Evolutionary conservation across 92 coral and sea anemone genomes (phyloP).

Genomic region (Parazoanthus swiftii): DNA sequence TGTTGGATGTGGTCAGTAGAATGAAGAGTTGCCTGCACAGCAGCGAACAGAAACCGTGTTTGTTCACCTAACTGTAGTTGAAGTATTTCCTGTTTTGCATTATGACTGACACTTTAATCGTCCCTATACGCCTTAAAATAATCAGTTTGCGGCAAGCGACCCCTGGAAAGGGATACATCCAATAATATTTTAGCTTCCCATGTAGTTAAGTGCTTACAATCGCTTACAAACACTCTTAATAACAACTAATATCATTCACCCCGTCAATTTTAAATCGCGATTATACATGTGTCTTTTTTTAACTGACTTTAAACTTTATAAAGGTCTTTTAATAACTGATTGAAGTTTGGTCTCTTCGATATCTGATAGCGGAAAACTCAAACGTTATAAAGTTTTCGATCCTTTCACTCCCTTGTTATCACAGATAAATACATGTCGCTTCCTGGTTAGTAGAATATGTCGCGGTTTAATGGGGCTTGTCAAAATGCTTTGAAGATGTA

Average conservation of each 20-base stretch:
- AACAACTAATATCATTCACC: too few species aligned
- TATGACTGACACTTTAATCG: neutral
- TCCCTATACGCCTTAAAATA: neutral
- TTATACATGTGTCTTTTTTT: neutral
- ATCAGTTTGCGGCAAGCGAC: neutral
- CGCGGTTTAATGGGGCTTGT: neutral
- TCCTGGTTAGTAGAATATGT: neutral
- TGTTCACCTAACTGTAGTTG: neutral
- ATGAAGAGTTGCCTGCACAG: neutral
- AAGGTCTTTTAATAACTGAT: too few species aligned
- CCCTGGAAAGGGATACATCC: neutral
- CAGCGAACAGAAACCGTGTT: neutral
- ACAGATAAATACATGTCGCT: neutral
- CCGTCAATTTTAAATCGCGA: neutral
- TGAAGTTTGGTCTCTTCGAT: too few species aligned
- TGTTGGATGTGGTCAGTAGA: neutral
- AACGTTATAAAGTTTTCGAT: neutral
- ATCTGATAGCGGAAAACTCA: too few species aligned
- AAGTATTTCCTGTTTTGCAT: too few species aligned
- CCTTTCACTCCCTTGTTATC: neutral
- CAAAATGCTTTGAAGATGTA: too few species aligned
- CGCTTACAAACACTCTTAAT: neutral
- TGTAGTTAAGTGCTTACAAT: neutral
- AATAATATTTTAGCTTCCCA: neutral
- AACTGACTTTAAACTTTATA: neutral